Evolutionary conservation across 1,140 invertebrate species (phyloP).

Genomic region (Maniola jurtina): DNA sequence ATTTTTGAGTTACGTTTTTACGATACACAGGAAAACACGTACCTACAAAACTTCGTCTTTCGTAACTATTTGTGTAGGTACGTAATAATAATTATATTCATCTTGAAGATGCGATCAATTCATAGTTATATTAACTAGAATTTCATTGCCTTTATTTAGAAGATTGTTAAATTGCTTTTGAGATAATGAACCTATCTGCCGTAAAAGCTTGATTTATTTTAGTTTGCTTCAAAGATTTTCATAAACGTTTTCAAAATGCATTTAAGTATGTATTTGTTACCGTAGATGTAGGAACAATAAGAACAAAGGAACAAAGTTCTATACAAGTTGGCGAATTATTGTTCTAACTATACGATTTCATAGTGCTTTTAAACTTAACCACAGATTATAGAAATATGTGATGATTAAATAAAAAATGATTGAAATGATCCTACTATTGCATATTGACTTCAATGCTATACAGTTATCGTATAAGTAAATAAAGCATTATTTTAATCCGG

Average conservation of each 20-base stretch:
- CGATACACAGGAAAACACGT: too few species aligned
- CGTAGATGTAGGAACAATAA: neutral
- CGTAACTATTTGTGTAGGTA: too few species aligned
- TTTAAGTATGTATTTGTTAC: neutral
- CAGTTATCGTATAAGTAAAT: constrained; percentile 3
- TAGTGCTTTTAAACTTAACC: constrained; percentile 3
- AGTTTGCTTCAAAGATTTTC: too few species aligned
- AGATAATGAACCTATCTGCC: too few species aligned
- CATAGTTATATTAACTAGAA: too few species aligned
- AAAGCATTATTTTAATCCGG: constrained; percentile 5
- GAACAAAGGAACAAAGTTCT: neutral
- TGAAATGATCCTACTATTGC: neutral
- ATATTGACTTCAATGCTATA: neutral
- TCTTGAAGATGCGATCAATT: too few species aligned
- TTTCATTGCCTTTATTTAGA: too few species aligned
- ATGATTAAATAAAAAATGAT: neutral
- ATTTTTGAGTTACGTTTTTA: too few species aligned
- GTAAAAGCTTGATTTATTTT: too few species aligned
- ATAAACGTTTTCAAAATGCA: neutral
- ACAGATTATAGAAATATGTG: neutral
- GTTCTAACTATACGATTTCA: neutral
- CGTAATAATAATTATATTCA: too few species aligned
- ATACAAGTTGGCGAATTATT: neutral
- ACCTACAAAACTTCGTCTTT: too few species aligned
- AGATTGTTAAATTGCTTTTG: too few species aligned